Base-by-base conservation (phyloP, 1,140 invertebrate species). In the Ptiloglossa arizonensis region DNA sequence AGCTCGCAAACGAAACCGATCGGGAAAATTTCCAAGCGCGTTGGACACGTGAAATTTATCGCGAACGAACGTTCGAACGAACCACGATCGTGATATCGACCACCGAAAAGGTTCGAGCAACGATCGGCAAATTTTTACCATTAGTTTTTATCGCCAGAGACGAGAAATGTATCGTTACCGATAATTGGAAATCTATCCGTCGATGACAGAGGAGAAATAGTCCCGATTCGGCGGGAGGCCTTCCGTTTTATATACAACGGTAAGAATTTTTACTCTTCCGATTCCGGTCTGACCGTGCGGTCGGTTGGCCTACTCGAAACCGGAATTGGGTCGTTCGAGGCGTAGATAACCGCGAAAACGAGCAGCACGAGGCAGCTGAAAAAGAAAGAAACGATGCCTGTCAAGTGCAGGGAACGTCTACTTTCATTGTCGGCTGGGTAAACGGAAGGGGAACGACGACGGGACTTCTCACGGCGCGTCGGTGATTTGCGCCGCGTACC, bases 341-440 rank as follows among this genome's bases (percentile, higher is more conserved):
- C 80, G 79, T 52, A 87, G 81, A 85, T 87, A 88, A 90, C 87
- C 85, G 87, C 88, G 89, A 92, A 90, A 90, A 90, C 56, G 52
- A 80, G 32, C 59, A 69, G 6, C 48, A 64, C 44, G n/a, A 77
- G 41, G 50, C 32, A 9, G 17, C 46, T 4, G 35, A 48, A 62
- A 77, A 76, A 80, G 86, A 76, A 86, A 73, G 57, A 77, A 60
- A 9, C 17, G 57, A 32, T 52, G 44, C 2, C 56, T 86, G 79
- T 50, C 62, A 52, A 59, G 79, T 57, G 79, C 67, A 66, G 69
- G 56, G 46, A 85, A 85, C 77, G 86, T 82, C 90, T 90, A 92
- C 90, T 91, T 92, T 91, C 91, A 90, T 91, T 91, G 90, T 89
- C 88, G 85, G 66, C 52, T 46, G 54, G 27, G 35, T 8, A 81